A percentile compares a stretch with the other conserved stretches of the same genome.
These are phyloP conservation scores for Drosophila prosaltans DNA, from an alignment of 1,140 invertebrate genomes.

Conservation along the genomic window DNA sequence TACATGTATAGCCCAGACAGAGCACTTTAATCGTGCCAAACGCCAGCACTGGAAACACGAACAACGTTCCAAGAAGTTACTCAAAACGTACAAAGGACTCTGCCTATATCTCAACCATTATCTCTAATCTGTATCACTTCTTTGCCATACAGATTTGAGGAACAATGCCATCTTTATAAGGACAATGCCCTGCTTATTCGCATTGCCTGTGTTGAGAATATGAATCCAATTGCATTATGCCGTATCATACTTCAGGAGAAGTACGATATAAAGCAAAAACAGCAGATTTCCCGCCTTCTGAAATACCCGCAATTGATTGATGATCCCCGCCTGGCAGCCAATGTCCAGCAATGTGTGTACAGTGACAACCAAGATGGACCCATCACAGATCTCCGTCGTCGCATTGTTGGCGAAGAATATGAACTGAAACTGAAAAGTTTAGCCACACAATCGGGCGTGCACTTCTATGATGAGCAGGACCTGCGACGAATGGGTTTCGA, in stretches of 20 bases:
- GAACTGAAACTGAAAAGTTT: constrained; percentile 87
- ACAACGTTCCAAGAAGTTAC: constrained; percentile 56
- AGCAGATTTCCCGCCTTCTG: constrained; percentile 85
- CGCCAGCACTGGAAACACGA: constrained; percentile 83
- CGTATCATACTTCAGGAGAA: constrained; percentile 87
- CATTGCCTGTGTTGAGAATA: constrained; percentile 84
- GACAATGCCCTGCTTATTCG: constrained; percentile 84
- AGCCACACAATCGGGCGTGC: constrained; percentile 85
- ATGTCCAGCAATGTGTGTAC: constrained; percentile 86
- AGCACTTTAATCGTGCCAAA: constrained; percentile 73
- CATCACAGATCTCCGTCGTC: constrained; percentile 88
- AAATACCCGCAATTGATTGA: constrained; percentile 88
- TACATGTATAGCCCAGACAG: constrained; percentile 84
- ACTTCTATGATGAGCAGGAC: constrained; percentile 92
- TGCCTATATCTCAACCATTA: not conserved
- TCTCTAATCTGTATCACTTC: not conserved
- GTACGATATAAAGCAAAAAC: constrained; percentile 73
- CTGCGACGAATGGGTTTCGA: constrained; percentile 93
- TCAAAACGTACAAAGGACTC: constrained; percentile 63
- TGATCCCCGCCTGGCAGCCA: constrained; percentile 87
- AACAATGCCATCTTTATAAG: constrained; percentile 81
- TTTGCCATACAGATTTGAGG: constrained; percentile 48
- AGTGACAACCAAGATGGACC: constrained; percentile 90
- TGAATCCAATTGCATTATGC: constrained; percentile 87
- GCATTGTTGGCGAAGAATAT: constrained; percentile 90